Evolutionary conservation across 2,113 vertebrate species (phyloP).

Genomic region (Taxidea taxus): DNA sequence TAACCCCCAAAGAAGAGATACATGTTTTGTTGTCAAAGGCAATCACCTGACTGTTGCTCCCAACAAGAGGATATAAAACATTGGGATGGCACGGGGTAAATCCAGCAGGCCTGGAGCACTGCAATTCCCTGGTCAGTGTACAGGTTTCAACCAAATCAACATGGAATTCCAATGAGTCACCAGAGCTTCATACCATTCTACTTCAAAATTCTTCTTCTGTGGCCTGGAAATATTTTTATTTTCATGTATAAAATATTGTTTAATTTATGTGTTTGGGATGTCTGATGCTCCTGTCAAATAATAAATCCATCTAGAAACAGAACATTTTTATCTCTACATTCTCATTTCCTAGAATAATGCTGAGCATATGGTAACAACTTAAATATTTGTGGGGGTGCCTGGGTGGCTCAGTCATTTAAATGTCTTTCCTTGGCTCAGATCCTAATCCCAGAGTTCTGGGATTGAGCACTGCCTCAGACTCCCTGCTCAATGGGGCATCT

Average conservation of each 20-base stretch:
- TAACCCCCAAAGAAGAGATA: neutral
- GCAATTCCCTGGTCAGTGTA: fast-evolving
- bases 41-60: neutral
- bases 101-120: no score
- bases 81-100: neutral
- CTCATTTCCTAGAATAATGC: neutral
- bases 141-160: neutral
- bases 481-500: neutral
- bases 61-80: neutral
- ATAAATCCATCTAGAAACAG: neutral
- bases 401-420: neutral
- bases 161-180: neutral
- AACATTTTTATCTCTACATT: neutral
- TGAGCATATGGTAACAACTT: neutral
- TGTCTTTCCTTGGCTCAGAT: neutral
- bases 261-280: neutral
- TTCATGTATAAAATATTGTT: neutral
- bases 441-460: neutral
- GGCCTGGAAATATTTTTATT: neutral
- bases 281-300: neutral
- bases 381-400: neutral
- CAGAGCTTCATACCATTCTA: neutral
- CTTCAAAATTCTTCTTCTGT: neutral
- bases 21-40: neutral
- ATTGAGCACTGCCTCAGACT: fast-evolving